A percentile compares a stretch with the other conserved stretches of the same genome.
phyloP scores from a whole-genome alignment of 2,113 vertebrate genomes.

The Falcunculus frontatus region DNA sequence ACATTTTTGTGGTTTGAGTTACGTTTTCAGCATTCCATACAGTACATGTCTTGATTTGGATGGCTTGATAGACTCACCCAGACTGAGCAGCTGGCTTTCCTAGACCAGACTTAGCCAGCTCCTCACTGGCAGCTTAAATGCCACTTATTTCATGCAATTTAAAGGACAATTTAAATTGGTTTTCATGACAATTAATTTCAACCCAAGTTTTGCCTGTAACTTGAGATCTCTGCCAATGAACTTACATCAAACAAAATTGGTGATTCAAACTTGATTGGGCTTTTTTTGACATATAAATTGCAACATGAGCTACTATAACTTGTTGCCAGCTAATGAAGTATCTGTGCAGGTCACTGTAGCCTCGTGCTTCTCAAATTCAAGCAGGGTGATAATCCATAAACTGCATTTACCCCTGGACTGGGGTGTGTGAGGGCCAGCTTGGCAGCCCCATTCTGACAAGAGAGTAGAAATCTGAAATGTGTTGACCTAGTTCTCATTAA shows the following conservation, averaged over 20 bases:
- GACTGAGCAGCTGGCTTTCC: background rate
- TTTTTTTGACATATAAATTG: background rate
- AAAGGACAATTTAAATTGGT: background rate
- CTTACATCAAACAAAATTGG: background rate
- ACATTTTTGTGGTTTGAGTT: background rate
- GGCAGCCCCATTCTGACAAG: background rate
- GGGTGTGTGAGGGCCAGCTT: background rate
- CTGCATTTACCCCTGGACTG: background rate
- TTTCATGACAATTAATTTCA: background rate
- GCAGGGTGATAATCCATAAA: background rate
- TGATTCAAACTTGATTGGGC: background rate
- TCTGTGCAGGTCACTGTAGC: background rate
- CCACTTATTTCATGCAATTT: background rate
- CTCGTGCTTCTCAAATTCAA: background rate
- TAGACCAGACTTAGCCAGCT: background rate
- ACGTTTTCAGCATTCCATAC: background rate
- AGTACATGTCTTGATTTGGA: background rate
- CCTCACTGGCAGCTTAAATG: background rate
- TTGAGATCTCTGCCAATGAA: background rate
- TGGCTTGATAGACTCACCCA: background rate
- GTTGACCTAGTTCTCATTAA: background rate
- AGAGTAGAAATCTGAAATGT: background rate
- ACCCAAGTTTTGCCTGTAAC: background rate
- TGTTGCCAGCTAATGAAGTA: background rate
- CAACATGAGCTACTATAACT: background rate